A percentile compares a stretch with the other conserved stretches of the same genome.
phyloP scores from a whole-genome alignment of 2,888 invertebrate species.

The Smittia aterrima region DNA sequence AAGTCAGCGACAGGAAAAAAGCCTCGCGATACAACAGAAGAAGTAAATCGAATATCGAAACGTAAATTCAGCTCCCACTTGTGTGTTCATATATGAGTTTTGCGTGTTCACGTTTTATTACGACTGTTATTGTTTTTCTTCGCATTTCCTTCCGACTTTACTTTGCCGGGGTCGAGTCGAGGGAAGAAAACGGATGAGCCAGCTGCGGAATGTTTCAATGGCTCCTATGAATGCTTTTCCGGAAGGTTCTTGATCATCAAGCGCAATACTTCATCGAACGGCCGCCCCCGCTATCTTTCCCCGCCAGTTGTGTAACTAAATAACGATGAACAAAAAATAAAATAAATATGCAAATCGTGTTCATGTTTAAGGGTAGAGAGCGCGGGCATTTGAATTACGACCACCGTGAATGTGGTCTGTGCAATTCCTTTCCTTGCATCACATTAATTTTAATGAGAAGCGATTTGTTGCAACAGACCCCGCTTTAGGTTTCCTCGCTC shows the following conservation, averaged over 20 bases:
- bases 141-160: not conserved
- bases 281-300: not conserved
- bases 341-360: constrained; percentile 19
- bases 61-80: not conserved
- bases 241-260: too few species aligned
- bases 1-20: too few species aligned
- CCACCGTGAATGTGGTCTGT: not conserved
- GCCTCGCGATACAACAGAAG: not conserved
- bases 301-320: not conserved
- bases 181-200: too few species aligned
- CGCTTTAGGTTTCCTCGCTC: too few species aligned
- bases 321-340: constrained; percentile 19
- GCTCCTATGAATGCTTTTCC: too few species aligned
- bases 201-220: too few species aligned
- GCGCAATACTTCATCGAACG: too few species aligned
- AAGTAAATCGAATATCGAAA: not conserved
- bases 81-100: not conserved
- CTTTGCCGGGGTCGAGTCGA: not conserved
- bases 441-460: constrained; percentile 37
- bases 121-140: constrained; percentile 23
- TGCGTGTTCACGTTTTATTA: constrained; percentile 32
- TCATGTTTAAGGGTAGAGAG: not conserved
- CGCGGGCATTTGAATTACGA: not conserved
- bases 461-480: constrained; percentile 38
- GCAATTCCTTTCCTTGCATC: not conserved